Base-by-base conservation (phyloP, 2,113 vertebrate genomes). In the Cinclus cinclus region DNA sequence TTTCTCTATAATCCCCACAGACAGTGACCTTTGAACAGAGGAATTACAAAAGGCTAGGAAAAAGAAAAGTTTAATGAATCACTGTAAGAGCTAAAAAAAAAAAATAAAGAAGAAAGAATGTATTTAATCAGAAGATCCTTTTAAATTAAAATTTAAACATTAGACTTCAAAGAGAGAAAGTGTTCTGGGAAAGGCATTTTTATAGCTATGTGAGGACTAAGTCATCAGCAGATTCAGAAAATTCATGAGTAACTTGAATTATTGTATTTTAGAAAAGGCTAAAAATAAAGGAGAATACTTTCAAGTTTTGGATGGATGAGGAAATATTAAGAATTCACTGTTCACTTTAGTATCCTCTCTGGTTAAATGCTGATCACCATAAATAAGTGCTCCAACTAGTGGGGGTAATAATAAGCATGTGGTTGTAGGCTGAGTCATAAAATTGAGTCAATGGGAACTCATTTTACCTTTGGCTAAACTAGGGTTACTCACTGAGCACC, bases 121-220 rank as follows among this genome's bases (percentile, higher is more conserved):
- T 60, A 89, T 91, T 89, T 77, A 89, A 75, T 80, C 28, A 80
- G 14, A 77, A 52, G 16, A 77, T 58, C 58, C 7, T 6, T 59
- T 87, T 93, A 44, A 91, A 64, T 95, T 96, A 94, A 92, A 77
- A 18, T 63, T 92, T 85, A 79, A 75, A 62, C 70, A 68, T 69
- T 50, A 35, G 35, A 52, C 63, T 73, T 23, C 49, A 79, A 55
- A 83, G 21, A 49, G 8, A 49, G 19, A 74, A 58, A 83, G 3
- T 59, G 35, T 81, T 55, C 79, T 70, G 14, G n/a, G 37, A 82
- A 78, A 84, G 44, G 7, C n/a, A 78, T 83, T 96, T 93, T 87
- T 89, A 78, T 44, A 88, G 11, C 41, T 62, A 10, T 33, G 7
- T 75, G 55, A 87, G 39, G 44, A 75, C 37, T 65, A 87, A 90